A percentile compares a stretch with the other conserved stretches of the same genome.
phyloP scores from a whole-genome alignment of 2,113 vertebrate species.

The Clarias batrachus region DNA sequence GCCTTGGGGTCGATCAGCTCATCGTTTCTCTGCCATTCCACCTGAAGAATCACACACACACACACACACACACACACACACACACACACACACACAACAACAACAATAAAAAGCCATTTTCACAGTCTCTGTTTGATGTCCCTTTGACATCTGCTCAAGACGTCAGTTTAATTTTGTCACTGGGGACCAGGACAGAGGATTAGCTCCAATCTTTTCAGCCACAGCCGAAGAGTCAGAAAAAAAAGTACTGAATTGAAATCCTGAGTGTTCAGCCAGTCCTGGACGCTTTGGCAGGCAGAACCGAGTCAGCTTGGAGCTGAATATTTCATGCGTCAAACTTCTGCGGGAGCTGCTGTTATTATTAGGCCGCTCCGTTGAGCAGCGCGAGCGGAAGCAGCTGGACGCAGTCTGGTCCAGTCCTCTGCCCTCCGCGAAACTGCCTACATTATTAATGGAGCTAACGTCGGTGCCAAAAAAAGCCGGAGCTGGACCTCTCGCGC shows the following conservation, averaged over 20 bases:
- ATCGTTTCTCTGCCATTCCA: slow-evolving; percentile 96
- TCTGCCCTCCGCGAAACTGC: slow-evolving; percentile 63
- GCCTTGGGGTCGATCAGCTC: slow-evolving; percentile 85
- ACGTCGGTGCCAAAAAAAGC: slow-evolving; percentile 67
- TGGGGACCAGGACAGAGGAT: slow-evolving; percentile 7
- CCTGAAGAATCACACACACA: slow-evolving; percentile 70
- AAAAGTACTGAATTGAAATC: slow-evolving; percentile 3
- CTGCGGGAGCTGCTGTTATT: slow-evolving; percentile 63
- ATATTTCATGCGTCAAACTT: slow-evolving; percentile 49
- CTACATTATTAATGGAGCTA: slow-evolving; percentile 74
- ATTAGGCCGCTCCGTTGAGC: slow-evolving; percentile 58
- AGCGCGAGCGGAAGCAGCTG: slow-evolving; percentile 65
- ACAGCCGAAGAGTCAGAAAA: background rate
- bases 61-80: slow-evolving; percentile 7
- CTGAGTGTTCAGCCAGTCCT: background rate
- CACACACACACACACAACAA: slow-evolving; percentile 20
- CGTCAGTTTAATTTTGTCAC: slow-evolving; percentile 23
- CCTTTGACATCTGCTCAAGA: slow-evolving; percentile 18
- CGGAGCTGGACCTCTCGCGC: slow-evolving; percentile 65
- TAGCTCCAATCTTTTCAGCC: background rate
- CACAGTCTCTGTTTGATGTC: slow-evolving; percentile 29
- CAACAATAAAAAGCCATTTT: slow-evolving; percentile 32
- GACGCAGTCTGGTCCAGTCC: slow-evolving; percentile 61
- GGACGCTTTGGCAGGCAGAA: slow-evolving; percentile 23
- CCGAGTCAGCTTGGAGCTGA: slow-evolving; percentile 22